phyloP scores from a whole-genome alignment of 1,140 invertebrate species.

The Sycophila sp. region DNA sequence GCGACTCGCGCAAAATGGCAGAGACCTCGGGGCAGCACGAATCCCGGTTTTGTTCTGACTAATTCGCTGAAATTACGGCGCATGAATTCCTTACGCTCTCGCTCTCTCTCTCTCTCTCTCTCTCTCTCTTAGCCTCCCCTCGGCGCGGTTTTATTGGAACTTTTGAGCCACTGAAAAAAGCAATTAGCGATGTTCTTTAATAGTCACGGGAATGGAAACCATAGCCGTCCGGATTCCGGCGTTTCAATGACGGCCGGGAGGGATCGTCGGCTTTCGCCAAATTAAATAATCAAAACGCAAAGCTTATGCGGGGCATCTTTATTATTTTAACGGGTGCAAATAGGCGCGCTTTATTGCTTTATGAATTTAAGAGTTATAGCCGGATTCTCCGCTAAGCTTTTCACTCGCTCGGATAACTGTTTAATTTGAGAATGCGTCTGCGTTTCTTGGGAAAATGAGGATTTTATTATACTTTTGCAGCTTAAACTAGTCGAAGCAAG shows the following conservation, averaged over 20 bases:
- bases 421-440: too few relatives aligned
- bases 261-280: too few relatives aligned
- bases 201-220: background rate
- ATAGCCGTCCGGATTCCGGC: background rate
- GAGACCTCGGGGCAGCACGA: background rate
- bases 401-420: background rate
- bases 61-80: too few relatives aligned
- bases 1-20: background rate
- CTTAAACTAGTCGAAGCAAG: too few relatives aligned
- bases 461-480: too few relatives aligned
- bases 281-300: background rate
- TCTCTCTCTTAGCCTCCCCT: too few relatives aligned
- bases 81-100: too few relatives aligned
- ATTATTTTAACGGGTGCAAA: background rate
- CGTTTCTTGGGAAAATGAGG: too few relatives aligned
- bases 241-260: background rate
- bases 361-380: background rate
- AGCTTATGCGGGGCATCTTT: background rate
- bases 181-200: background rate
- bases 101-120: too few relatives aligned
- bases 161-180: background rate
- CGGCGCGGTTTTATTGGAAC: background rate
- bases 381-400: background rate
- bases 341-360: background rate
- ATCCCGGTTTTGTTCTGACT: background rate